These are phyloP conservation scores for Hystrix cristata DNA, from an alignment of 2,113 vertebrate genomes.

Conservation along the genomic window DNA sequence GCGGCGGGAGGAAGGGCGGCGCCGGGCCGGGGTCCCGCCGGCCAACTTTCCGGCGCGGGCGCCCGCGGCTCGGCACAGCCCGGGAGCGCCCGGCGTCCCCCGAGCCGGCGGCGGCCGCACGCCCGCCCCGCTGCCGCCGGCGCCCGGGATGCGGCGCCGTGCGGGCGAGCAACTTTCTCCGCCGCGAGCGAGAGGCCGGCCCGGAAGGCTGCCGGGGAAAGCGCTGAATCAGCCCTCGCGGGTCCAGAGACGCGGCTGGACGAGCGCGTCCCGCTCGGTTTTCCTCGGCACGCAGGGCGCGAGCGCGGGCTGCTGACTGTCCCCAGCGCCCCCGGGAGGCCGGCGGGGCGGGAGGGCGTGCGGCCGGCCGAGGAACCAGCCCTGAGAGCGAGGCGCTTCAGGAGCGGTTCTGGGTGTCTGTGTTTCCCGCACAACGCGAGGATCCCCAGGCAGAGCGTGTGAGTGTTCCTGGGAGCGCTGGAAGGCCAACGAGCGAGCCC, in stretches of 20 bases:
- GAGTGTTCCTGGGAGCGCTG: constrained; percentile 55
- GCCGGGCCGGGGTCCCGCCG: background rate
- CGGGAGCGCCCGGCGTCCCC: background rate
- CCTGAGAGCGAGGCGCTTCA: constrained; percentile 2
- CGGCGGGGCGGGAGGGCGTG: background rate
- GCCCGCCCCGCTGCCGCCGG: background rate
- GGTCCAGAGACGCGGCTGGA: constrained; percentile 81
- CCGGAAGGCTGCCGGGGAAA: constrained; percentile 83
- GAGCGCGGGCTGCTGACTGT: background rate
- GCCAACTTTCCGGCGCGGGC: background rate
- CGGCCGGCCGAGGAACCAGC: background rate
- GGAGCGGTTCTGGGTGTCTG: background rate
- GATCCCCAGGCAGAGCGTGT: background rate
- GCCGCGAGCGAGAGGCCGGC: constrained; percentile 67
- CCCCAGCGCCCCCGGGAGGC: too few species aligned
- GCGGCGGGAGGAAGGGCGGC: background rate
- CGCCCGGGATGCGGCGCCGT: too few species aligned
- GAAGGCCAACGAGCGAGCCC: constrained; percentile 79
- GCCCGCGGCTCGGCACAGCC: too few species aligned
- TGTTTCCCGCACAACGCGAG: background rate
- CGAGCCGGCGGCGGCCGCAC: background rate
- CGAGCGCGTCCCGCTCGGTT: constrained; percentile 63
- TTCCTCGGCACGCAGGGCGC: constrained; percentile 80
- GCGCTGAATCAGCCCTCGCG: constrained; percentile 87
- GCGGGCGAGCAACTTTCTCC: constrained; percentile 25